phyloP scores from a whole-genome alignment of 2,113 vertebrate species.

The Petrocephalus zakoni region DNA sequence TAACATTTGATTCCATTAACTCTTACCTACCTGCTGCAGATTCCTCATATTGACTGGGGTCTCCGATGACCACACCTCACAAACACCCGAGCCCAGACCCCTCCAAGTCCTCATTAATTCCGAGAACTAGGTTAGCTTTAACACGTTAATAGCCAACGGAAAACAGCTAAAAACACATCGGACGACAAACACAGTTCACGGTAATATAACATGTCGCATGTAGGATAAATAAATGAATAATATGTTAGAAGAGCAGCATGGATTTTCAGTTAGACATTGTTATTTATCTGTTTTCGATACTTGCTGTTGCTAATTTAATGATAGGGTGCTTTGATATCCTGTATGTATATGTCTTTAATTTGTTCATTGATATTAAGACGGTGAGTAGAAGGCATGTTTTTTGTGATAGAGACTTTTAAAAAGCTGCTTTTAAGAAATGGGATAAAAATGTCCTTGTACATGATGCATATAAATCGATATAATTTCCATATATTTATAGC shows the following conservation, averaged over 20 bases:
- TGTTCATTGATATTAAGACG: background rate
- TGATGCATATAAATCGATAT: background rate
- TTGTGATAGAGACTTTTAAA: background rate
- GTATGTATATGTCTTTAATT: background rate
- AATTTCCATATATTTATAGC: background rate
- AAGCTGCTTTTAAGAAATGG: background rate
- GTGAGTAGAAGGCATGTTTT: background rate
- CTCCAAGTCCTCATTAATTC: background rate
- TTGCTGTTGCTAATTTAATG: background rate
- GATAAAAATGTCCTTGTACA: background rate
- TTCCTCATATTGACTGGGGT: background rate
- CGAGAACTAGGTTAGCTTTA: background rate
- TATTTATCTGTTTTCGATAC: background rate
- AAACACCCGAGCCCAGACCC: background rate
- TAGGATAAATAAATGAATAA: background rate
- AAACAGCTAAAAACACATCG: background rate
- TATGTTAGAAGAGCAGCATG: background rate
- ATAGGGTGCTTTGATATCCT: background rate
- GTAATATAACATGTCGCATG: background rate
- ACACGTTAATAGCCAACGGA: background rate
- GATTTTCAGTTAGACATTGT: background rate
- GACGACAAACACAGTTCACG: background rate
- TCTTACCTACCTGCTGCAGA: background rate
- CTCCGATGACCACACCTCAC: background rate
- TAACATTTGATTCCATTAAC: slow-evolving; percentile 7